Percentiles rank a stretch among this genome's conserved stretches.
Evolutionary conservation across 2,888 invertebrate genomes (phyloP).

Genomic region (Ptilodon capucinus): DNA sequence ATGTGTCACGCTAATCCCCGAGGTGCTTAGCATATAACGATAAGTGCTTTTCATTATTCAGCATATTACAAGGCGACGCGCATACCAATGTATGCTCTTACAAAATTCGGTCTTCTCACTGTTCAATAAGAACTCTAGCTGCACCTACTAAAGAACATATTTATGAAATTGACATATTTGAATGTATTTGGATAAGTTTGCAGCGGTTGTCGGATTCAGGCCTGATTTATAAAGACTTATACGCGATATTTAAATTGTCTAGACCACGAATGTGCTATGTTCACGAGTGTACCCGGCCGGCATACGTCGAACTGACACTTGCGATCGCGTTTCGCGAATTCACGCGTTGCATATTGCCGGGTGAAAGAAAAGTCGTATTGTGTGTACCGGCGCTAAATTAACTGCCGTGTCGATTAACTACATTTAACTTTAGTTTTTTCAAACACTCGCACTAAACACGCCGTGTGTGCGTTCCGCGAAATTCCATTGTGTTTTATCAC

Average conservation of each 20-base stretch:
- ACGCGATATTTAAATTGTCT: no score
- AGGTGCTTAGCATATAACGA: conserved; percentile 46
- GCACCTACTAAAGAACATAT: neutral
- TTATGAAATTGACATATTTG: neutral
- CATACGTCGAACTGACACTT: neutral
- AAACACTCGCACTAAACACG: conserved; percentile 14
- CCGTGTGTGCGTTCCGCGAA: conserved; percentile 3
- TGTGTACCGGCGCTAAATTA: conserved; percentile 21
- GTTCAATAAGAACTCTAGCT: neutral
- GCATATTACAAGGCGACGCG: conserved; percentile 15
- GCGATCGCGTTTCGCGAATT: neutral
- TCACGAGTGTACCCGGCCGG: neutral
- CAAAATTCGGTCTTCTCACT: no score
- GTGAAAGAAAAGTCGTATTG: conserved; percentile 6
- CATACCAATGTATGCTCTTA: conserved; percentile 5
- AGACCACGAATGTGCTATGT: neutral
- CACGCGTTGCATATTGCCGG: neutral
- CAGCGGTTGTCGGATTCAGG: neutral
- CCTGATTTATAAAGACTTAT: no score
- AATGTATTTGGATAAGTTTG: neutral
- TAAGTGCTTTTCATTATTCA: conserved; percentile 36
- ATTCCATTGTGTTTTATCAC: neutral
- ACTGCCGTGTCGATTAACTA: conserved; percentile 17
- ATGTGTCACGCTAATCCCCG: conserved; percentile 43
- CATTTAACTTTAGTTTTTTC: conserved; percentile 18